A percentile compares a stretch with the other conserved stretches of the same genome.
Evolutionary conservation across 2,113 vertebrate species (phyloP).

Genomic region (Caretta caretta): DNA sequence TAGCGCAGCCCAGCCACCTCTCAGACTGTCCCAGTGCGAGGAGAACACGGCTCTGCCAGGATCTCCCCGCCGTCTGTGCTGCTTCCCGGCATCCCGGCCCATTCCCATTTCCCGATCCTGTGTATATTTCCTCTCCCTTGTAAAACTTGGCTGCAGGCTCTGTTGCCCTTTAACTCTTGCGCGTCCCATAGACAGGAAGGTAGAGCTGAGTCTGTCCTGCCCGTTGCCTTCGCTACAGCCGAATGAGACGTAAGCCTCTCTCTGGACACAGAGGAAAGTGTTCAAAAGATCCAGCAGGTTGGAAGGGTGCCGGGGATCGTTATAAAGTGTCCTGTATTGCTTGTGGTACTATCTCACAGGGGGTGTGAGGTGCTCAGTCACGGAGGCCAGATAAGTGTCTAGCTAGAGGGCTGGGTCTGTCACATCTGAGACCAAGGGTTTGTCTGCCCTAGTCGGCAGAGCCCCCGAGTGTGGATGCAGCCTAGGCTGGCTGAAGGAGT

Average conservation of each 20-base stretch:
- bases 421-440: background rate
- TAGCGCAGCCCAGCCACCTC: background rate
- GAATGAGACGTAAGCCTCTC: background rate
- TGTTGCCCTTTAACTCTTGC: background rate
- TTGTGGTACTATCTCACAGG: background rate
- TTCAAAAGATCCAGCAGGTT: background rate
- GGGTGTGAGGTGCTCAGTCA: background rate
- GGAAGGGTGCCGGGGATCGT: background rate
- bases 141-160: background rate
- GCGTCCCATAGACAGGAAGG: background rate
- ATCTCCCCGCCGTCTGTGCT: background rate
- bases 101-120: constrained; percentile 30
- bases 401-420: background rate
- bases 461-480: too few relatives aligned
- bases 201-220: background rate
- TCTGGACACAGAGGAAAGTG: background rate
- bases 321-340: background rate
- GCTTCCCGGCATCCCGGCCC: background rate
- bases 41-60: background rate
- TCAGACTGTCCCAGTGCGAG: background rate
- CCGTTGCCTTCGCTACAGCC: background rate
- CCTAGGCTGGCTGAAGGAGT: background rate
- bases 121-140: constrained; percentile 38
- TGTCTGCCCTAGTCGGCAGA: background rate
- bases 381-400: background rate